Conservation (phyloP, 1,140 invertebrate species). For the Ceratina australensis region DNA sequence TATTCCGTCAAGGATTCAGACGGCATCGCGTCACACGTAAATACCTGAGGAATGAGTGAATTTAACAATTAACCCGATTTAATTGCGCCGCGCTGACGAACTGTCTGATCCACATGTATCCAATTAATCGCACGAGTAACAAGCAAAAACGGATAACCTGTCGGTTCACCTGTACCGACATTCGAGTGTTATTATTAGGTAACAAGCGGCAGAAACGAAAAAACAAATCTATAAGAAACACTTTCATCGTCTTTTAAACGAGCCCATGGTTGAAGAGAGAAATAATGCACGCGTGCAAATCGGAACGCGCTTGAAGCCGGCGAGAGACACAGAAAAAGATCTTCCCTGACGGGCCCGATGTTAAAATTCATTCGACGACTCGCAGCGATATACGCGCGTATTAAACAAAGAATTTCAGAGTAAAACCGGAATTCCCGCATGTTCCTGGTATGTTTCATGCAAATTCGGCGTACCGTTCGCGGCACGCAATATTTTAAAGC, state of each 20-base stretch:
- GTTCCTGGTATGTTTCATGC: slow-evolving; percentile 1
- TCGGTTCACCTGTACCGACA: too few relatives aligned
- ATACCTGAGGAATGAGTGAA: not conserved
- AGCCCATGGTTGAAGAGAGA: not conserved
- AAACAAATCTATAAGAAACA: not conserved
- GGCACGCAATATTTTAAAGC: slow-evolving; percentile 14
- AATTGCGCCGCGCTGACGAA: not conserved
- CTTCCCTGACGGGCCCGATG: too few relatives aligned
- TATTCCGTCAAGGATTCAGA: slow-evolving; percentile 16
- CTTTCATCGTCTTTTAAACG: not conserved
- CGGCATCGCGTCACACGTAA: not conserved
- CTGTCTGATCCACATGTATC: too few relatives aligned
- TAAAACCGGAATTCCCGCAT: slow-evolving; percentile 2
- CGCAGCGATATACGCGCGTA: not conserved
- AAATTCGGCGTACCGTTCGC: slow-evolving; percentile 10
- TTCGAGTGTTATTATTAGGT: not conserved
- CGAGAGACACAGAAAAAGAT: too few relatives aligned
- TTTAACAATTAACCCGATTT: not conserved
- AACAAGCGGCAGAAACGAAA: not conserved
- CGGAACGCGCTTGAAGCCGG: not conserved
- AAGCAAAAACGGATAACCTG: too few relatives aligned
- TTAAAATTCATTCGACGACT: slow-evolving; percentile 24
- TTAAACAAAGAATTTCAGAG: not conserved
- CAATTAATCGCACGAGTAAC: not conserved
- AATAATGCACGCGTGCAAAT: not conserved